Percentiles rank a stretch among this genome's conserved stretches.
Evolutionary conservation across 2,888 invertebrate genomes (phyloP).

Genomic region (Zhuqinia jingwanae): DNA sequence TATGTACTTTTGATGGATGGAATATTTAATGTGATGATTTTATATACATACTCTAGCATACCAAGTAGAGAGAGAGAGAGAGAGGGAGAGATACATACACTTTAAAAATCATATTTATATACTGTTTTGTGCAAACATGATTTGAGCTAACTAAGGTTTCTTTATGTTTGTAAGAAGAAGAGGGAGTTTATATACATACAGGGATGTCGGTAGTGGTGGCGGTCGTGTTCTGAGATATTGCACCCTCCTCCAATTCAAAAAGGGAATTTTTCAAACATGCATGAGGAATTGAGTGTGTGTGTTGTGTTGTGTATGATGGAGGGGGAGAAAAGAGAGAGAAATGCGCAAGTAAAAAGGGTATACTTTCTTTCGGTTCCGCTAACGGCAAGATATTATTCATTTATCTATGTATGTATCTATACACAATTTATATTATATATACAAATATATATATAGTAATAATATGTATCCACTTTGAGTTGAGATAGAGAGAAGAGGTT

Average conservation of each 20-base stretch:
- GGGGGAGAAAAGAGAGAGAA: too few relatives aligned
- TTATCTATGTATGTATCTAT: too few relatives aligned
- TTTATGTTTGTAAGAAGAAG: not conserved
- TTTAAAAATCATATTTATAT: not conserved
- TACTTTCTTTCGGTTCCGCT: too few relatives aligned
- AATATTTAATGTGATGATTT: slow-evolving; percentile 7
- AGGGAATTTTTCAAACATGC: slow-evolving; percentile 34
- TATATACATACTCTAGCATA: not conserved
- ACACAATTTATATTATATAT: too few relatives aligned
- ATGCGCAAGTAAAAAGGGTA: too few relatives aligned
- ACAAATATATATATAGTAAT: too few relatives aligned
- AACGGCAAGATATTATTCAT: too few relatives aligned
- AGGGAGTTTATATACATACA: too few relatives aligned
- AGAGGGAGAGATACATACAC: too few relatives aligned
- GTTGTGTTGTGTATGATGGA: too few relatives aligned
- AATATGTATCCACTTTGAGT: too few relatives aligned
- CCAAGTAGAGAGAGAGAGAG: too few relatives aligned
- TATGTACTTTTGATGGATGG: not conserved
- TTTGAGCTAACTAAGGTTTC: not conserved
- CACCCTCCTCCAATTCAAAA: slow-evolving; percentile 15
- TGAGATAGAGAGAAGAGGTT: slow-evolving; percentile 11
- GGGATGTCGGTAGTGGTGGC: not conserved
- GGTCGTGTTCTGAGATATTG: slow-evolving; percentile 29
- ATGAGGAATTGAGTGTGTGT: not conserved
- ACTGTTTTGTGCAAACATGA: not conserved